Evolutionary conservation across 1,140 invertebrate species (phyloP), one percentile per base, ranked within the genome.

Genomic region (Drosophila aff.): DNA sequence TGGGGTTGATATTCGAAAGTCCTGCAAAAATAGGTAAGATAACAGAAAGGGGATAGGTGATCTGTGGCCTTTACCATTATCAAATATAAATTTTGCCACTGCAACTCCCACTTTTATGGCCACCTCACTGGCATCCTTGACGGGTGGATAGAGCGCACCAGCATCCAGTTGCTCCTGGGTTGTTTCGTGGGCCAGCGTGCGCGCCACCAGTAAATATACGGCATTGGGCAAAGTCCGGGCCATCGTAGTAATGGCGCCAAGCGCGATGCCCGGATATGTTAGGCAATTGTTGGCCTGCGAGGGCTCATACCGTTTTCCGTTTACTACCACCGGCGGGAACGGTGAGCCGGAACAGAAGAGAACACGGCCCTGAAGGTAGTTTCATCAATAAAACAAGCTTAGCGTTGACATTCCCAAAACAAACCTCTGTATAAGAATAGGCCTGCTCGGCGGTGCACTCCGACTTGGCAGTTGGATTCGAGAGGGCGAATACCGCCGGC

Each of bases 231-330:
- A 97, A 62, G 95, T 95, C 72, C 96, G 94, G 83, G 98, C 96
- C 38, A 96, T 96, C 21, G 95, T 95, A 76, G 94, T 95, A 60
- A 99, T 96, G 28, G 96, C 96, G 47, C 96, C 98, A 11, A 99
- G 94, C 5, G 97, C 97, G 15, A 99, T 95, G 23, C 98, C 98
- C 9, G 98, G 98, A 95, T 98, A 99, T 72, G 98, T 98, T 92
- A 99, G 99, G 1, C 98, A 96, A 93, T 99, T 99, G 93, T 99
- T 99, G 64, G 98, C 98, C 94, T 99, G 98, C 0, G 98, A 98
- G 2, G 98, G 97, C 79, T 95, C 87, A 80, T 94, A 96, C 5
- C 95, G 96, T 79, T 97, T 96, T 0, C 96, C 97, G 60, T 97
- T 95, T 26, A 95, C 94, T 23, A 94, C 95, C 31, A 98, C 96